Percentiles rank a stretch among this genome's conserved stretches.
Evolutionary conservation across 2,888 invertebrate species (phyloP).

Genomic region (Acleris sparsana): DNA sequence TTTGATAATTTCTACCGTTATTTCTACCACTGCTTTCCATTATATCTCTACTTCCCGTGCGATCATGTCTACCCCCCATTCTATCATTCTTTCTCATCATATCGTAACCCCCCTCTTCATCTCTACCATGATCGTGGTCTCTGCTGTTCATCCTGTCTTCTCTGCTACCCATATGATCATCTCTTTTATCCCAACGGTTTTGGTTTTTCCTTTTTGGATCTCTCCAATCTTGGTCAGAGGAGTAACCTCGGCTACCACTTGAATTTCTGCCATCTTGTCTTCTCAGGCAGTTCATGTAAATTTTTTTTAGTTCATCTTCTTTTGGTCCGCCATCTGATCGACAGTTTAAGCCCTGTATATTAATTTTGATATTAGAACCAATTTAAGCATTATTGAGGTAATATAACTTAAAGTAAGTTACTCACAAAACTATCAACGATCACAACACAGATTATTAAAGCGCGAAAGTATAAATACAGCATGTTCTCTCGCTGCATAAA

Average conservation of each 20-base stretch:
- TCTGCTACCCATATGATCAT: slow-evolving; percentile 41
- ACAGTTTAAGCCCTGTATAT: slow-evolving; percentile 80
- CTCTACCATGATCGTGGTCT: slow-evolving; percentile 36
- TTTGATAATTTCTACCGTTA: slow-evolving; percentile 28
- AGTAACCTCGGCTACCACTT: slow-evolving; percentile 48
- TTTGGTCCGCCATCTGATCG: slow-evolving; percentile 83
- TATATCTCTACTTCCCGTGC: slow-evolving; percentile 36
- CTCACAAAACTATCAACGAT: slow-evolving; percentile 58
- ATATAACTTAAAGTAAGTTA: slow-evolving; percentile 31
- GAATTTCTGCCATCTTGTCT: slow-evolving; percentile 64
- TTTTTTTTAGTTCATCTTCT: slow-evolving; percentile 82
- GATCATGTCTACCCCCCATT: slow-evolving; percentile 46
- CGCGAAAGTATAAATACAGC: slow-evolving; percentile 53
- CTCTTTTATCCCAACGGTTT: slow-evolving; percentile 53
- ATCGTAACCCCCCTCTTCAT: slow-evolving; percentile 25
- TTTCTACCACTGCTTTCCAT: slow-evolving; percentile 29
- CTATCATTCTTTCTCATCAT: slow-evolving; percentile 33
- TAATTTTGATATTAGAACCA: not conserved
- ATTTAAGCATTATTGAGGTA: not conserved
- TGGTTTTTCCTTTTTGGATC: slow-evolving; percentile 53
- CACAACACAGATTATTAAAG: slow-evolving; percentile 52
- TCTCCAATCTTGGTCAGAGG: slow-evolving; percentile 58
- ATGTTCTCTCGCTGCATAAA: slow-evolving; percentile 48
- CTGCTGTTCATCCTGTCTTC: slow-evolving; percentile 41
- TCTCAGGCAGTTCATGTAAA: slow-evolving; percentile 83